Evolutionary conservation across 2,113 vertebrate genomes (phyloP).

Genomic region (Sterna hirundo): DNA sequence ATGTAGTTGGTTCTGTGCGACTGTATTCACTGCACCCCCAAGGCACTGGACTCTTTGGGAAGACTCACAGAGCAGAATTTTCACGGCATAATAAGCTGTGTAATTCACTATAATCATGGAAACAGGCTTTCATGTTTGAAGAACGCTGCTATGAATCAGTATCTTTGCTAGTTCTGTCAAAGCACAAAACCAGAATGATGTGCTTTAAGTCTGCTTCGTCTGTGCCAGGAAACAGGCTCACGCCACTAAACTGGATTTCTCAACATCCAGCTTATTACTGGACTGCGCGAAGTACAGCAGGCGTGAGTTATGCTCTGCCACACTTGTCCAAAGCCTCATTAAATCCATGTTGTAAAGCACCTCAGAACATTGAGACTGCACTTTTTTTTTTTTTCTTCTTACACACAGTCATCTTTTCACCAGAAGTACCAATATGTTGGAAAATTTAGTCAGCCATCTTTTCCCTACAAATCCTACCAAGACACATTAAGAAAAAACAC

Average conservation of each 20-base stretch:
- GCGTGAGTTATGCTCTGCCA: background rate
- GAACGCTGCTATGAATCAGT: background rate
- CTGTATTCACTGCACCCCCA: rapidly evolving
- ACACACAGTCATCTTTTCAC: background rate
- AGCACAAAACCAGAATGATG: background rate
- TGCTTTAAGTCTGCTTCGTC: background rate
- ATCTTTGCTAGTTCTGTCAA: background rate
- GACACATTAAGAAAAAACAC: background rate
- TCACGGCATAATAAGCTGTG: background rate
- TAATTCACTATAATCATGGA: background rate
- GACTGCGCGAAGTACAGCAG: background rate
- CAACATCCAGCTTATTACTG: rapidly evolving
- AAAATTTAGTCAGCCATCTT: background rate
- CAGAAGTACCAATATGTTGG: background rate
- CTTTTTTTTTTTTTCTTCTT: background rate
- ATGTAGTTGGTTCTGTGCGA: too few species aligned
- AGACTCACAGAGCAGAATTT: background rate
- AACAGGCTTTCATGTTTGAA: background rate
- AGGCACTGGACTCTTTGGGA: background rate
- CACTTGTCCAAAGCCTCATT: background rate
- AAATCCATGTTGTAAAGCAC: background rate
- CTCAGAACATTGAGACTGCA: background rate
- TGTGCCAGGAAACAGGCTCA: background rate
- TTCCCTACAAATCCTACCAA: background rate
- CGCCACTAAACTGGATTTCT: background rate